Conservation (phyloP, 2,797 vertebrate species). For the Dendrocincla fuliginosa region DNA sequence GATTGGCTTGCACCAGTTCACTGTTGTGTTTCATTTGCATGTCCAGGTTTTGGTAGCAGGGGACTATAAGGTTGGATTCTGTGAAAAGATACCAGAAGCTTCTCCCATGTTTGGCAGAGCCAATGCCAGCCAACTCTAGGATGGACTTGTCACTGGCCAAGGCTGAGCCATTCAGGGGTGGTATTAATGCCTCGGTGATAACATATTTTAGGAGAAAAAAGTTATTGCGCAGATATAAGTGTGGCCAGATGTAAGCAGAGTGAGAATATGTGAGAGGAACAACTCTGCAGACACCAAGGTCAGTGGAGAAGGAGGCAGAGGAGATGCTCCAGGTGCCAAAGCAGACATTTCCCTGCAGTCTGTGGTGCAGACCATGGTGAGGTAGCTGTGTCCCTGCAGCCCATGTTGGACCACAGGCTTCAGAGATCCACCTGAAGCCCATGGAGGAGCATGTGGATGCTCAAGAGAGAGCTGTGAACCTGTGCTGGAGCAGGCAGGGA, state of each 20-base stretch:
- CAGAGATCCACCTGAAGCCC: background rate
- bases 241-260: accelerated
- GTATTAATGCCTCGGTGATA: background rate
- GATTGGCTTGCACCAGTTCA: background rate
- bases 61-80: background rate
- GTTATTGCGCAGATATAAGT: background rate
- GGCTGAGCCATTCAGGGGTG: too few relatives aligned
- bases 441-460: accelerated
- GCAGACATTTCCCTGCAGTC: background rate
- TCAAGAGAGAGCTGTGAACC: background rate
- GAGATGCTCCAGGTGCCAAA: background rate
- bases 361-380: background rate
- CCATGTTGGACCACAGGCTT: background rate
- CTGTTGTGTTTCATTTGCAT: background rate
- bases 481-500: background rate
- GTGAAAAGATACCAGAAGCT: background rate
- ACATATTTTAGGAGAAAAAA: background rate
- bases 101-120: background rate
- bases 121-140: background rate
- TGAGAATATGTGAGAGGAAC: background rate
- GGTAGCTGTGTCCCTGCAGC: background rate
- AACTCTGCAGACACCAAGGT: background rate
- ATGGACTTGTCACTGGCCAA: background rate
- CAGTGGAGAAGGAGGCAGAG: background rate
- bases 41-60: background rate